phyloP scores from a whole-genome alignment of 2,113 vertebrate genomes.

The Ctenomys sociabilis region DNA sequence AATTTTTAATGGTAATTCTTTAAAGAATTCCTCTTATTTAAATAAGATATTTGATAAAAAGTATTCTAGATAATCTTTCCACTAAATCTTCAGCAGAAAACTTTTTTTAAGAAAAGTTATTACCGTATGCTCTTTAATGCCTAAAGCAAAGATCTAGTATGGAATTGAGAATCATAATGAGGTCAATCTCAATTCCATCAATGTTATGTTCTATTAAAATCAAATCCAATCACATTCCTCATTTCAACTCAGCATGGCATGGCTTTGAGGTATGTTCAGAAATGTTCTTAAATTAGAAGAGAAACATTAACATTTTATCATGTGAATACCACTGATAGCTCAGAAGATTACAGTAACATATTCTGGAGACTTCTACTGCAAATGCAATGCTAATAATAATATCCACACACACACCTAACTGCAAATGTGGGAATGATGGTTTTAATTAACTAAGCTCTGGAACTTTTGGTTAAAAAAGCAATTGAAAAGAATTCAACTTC shows the following conservation, averaged over 20 bases:
- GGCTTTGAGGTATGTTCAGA: slow-evolving; percentile 84
- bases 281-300: slow-evolving; percentile 84
- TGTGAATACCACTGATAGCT: slow-evolving; percentile 81
- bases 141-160: slow-evolving; percentile 79
- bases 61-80: slow-evolving; percentile 80
- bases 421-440: slow-evolving; percentile 18
- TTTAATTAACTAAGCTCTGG: slow-evolving; percentile 38
- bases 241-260: slow-evolving; percentile 83
- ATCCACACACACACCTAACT: slow-evolving; percentile 40
- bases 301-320: slow-evolving; percentile 85
- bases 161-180: slow-evolving; percentile 79
- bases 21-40: slow-evolving; percentile 81
- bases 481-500: neutral
- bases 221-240: slow-evolving; percentile 81
- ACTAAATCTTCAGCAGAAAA: slow-evolving; percentile 81
- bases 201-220: slow-evolving; percentile 83
- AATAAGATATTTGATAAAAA: slow-evolving; percentile 83
- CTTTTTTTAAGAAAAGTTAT: slow-evolving; percentile 74
- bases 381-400: slow-evolving; percentile 68
- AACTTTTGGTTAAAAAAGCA: neutral
- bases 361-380: slow-evolving; percentile 72
- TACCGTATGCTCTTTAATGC: slow-evolving; percentile 80
- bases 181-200: slow-evolving; percentile 82
- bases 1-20: slow-evolving; percentile 80
- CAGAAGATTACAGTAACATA: slow-evolving; percentile 73